These are phyloP conservation scores for Microtus pennsylvanicus DNA, from an alignment of 2,113 vertebrate genomes.

Conservation along the genomic window DNA sequence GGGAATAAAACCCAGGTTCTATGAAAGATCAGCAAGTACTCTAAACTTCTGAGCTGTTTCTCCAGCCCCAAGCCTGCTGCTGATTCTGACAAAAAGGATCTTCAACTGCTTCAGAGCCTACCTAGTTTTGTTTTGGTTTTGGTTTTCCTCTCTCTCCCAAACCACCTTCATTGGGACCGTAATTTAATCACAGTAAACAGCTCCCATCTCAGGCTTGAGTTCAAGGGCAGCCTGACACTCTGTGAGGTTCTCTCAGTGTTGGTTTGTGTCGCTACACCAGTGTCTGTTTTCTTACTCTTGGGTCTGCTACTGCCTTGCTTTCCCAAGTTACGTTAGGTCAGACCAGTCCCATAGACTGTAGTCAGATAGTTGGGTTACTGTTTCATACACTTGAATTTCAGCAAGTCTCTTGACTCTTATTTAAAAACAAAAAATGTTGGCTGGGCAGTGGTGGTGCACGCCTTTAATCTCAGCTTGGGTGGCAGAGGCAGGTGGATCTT, in stretches of 20 bases:
- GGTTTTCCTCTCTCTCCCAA: not conserved
- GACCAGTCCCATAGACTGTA: not conserved
- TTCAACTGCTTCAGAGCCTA: not conserved
- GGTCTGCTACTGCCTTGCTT: not conserved
- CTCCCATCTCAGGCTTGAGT: not conserved
- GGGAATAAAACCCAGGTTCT: not conserved
- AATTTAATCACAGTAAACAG: not conserved
- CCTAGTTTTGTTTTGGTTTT: not conserved
- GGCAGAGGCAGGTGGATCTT: not conserved
- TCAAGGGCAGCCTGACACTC: not conserved
- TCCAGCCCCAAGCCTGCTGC: not conserved
- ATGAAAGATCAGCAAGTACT: not conserved
- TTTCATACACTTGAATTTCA: not conserved
- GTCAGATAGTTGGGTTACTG: not conserved
- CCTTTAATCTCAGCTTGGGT: not conserved
- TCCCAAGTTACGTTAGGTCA: not conserved
- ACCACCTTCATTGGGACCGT: not conserved
- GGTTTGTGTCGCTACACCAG: not conserved
- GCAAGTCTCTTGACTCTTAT: not conserved
- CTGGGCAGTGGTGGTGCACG: not conserved
- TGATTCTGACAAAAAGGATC: not conserved
- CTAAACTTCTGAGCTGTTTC: not conserved
- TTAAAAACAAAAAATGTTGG: not conserved
- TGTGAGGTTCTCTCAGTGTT: not conserved
- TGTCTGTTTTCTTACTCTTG: not conserved